Base-by-base conservation (phyloP, 1,140 invertebrate genomes). In the Meloidogyne hapla region DNA sequence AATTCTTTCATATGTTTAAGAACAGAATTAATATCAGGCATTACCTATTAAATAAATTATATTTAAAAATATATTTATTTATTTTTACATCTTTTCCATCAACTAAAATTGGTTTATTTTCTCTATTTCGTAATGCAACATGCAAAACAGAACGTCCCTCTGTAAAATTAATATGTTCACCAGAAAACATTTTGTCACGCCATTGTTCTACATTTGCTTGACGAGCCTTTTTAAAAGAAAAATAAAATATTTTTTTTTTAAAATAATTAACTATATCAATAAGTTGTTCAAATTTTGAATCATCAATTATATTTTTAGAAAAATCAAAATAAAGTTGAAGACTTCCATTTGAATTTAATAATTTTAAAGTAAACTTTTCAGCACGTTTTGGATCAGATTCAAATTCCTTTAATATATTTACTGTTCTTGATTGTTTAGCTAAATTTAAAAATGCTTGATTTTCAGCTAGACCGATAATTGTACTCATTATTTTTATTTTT, bases 141-240 rank as follows among this genome's bases (percentile, higher is more conserved):
- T 99, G 97, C 1, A 99, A 89, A 2, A 99, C 97, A 61, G 96
- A 93, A 80, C 96, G 90, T 84, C 94, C 91, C 89, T 99, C 97
- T 1, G 97, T 99, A 83, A 97, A 95, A 88, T 99, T 99, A 45
- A 99, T 99, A 85, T 94, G 94, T 85, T 94, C 90, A 42, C 95
- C 97, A 79, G 87, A 86, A 87, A 99, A 98, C 95, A 99, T 98
- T 40, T 76, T 76, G 23, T 76, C 69, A 38, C 75, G 75, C 65
- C 40, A 69, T 76, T 76, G 69, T 65, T 76, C 75, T 12, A 76
- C 75, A 23, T 40, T 26, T 12, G 75, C 40, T 15, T 56, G 26
- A 9, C 56, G 70, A 21, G 75, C 75, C 75, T 76, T 15, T 13
- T 74, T 74, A 23, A 23, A 42, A 13, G 56, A 33, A 21, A 18